Conservation (phyloP, 2,888 invertebrate genomes). For the Andrena bicolor region DNA sequence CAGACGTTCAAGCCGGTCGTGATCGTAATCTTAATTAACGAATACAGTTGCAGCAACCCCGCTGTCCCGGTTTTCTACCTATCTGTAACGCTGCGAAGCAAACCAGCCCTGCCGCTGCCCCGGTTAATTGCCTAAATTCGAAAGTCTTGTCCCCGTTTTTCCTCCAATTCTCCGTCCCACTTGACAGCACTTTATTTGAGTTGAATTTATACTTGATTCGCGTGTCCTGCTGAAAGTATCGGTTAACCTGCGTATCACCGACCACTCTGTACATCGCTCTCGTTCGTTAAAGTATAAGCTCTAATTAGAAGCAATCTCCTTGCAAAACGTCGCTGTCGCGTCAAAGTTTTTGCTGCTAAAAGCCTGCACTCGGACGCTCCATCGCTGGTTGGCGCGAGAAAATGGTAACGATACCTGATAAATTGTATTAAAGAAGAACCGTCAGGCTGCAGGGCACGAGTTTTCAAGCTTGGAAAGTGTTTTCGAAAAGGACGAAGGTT, state of each 20-base stretch:
- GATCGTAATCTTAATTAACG: conserved; percentile 68
- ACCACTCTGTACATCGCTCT: not conserved
- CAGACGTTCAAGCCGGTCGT: conserved; percentile 45
- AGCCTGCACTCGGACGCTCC: too few relatives aligned
- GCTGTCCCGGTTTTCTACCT: conserved; percentile 15
- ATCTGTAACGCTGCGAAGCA: not conserved
- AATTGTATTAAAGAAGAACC: not conserved
- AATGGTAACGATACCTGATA: not conserved
- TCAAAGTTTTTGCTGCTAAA: not conserved
- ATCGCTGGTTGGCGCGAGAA: not conserved
- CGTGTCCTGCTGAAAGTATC: not conserved
- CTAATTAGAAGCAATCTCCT: not conserved
- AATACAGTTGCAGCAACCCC: conserved; percentile 52
- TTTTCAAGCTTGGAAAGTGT: not conserved
- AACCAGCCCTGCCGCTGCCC: not conserved
- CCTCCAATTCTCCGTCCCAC: not conserved
- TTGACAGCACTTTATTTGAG: not conserved
- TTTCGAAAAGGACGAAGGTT: not conserved
- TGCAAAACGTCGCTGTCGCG: not conserved
- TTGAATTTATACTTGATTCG: not conserved
- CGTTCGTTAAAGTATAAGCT: not conserved
- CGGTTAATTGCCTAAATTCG: conserved; percentile 38
- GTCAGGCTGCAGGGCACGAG: not conserved
- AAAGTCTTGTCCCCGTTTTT: conserved; percentile 4
- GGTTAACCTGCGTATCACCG: not conserved